Evolutionary conservation across 2,888 invertebrate species (phyloP).

Genomic region (Neoascia interrupta): DNA sequence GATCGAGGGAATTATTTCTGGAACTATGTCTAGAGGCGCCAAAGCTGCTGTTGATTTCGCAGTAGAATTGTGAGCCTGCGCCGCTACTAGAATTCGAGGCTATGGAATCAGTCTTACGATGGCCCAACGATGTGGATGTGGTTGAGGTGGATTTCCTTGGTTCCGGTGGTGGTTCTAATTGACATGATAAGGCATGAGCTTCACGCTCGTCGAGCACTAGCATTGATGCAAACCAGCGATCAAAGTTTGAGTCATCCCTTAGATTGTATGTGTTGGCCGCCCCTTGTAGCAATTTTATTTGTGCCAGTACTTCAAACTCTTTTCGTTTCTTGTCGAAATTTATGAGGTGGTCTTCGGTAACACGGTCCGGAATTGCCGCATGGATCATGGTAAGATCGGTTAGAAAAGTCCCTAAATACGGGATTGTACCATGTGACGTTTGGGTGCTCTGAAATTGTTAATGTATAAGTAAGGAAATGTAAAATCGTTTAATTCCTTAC

Average conservation of each 20-base stretch:
- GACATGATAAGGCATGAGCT: constrained; percentile 93
- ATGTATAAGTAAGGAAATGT: not conserved
- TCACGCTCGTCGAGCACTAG: constrained; percentile 95
- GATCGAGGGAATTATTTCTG: constrained; percentile 89
- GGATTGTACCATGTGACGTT: constrained; percentile 96
- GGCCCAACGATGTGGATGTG: constrained; percentile 80
- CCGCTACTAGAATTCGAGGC: constrained; percentile 92
- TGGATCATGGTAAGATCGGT: constrained; percentile 99
- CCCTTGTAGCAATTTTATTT: constrained; percentile 95
- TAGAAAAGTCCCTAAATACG: constrained; percentile 97
- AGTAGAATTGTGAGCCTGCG: constrained; percentile 92
- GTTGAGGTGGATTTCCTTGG: constrained; percentile 73
- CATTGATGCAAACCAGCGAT: constrained; percentile 97
- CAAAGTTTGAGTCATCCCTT: constrained; percentile 91
- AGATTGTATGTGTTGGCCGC: constrained; percentile 97
- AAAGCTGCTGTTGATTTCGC: constrained; percentile 82
- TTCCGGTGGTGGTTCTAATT: constrained; percentile 88
- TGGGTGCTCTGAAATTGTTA: constrained; percentile 80
- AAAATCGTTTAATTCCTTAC: constrained; percentile 50
- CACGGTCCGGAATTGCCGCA: constrained; percentile 93
- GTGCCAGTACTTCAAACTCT: constrained; percentile 99
- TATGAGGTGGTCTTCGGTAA: constrained; percentile 88
- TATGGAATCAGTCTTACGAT: constrained; percentile 94
- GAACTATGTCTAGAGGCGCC: constrained; percentile 80
- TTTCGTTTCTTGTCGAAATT: constrained; percentile 99